Conservation (phyloP, 2,797 vertebrate genomes). For the Agapornis canus region DNA sequence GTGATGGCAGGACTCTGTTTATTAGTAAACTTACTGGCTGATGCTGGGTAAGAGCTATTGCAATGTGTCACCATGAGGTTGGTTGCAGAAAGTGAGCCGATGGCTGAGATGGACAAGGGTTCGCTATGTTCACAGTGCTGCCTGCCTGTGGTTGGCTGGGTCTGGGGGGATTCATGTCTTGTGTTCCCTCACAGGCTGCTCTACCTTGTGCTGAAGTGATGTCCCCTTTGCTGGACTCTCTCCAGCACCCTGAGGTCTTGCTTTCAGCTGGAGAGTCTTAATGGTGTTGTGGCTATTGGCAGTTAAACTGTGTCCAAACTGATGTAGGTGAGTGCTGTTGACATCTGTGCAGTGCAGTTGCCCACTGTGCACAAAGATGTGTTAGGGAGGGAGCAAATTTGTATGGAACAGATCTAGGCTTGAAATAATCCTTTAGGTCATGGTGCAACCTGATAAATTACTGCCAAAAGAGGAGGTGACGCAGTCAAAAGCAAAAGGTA, state of each 20-base stretch:
- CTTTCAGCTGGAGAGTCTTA: not conserved
- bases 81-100: not conserved
- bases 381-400: not conserved
- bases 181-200: not conserved
- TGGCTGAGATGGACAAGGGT: not conserved
- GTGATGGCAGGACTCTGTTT: not conserved
- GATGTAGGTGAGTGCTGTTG: not conserved
- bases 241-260: not conserved
- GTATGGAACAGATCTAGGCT: not conserved
- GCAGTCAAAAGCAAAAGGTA: not conserved
- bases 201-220: not conserved
- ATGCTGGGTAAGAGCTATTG: not conserved
- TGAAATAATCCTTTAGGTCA: not conserved
- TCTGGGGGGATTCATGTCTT: accelerated
- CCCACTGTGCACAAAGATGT: not conserved
- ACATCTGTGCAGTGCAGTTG: not conserved
- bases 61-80: not conserved
- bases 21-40: not conserved
- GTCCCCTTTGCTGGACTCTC: not conserved
- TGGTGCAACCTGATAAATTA: not conserved
- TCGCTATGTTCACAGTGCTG: not conserved
- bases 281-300: not conserved
- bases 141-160: not conserved
- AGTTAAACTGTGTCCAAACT: not conserved
- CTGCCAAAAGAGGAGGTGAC: not conserved